phyloP scores from a whole-genome alignment of 2,113 vertebrate species.

The Onychostoma macrolepis region DNA sequence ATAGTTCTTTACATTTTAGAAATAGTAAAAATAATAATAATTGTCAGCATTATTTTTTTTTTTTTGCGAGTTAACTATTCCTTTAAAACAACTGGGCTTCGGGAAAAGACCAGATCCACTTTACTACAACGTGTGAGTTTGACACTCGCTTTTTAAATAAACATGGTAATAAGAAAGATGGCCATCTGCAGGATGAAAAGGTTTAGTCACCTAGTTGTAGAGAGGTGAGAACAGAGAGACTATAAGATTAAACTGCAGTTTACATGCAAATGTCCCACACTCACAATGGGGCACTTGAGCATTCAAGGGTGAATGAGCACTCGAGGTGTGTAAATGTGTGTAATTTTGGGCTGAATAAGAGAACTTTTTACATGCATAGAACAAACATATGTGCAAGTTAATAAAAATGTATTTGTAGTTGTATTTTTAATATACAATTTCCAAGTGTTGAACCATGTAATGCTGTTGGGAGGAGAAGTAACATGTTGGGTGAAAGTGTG shows the following conservation, averaged over 20 bases:
- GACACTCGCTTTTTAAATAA: constrained; percentile 24
- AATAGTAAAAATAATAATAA: no score
- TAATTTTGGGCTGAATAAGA: neutral
- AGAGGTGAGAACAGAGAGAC: constrained; percentile 46
- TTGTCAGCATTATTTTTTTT: neutral
- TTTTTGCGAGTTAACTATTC: neutral
- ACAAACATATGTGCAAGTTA: neutral
- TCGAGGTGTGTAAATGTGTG: neutral
- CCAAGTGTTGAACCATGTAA: neutral
- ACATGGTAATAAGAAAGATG: constrained; percentile 36
- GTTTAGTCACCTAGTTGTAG: neutral
- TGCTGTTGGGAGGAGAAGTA: neutral
- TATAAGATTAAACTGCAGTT: constrained; percentile 52
- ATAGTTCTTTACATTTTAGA: no score
- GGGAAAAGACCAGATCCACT: neutral
- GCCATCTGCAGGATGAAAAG: constrained; percentile 41
- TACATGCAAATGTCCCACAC: constrained; percentile 44
- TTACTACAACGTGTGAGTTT: neutral
- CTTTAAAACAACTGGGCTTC: neutral
- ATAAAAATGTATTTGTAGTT: neutral
- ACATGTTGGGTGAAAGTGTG: neutral
- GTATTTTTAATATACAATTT: neutral
- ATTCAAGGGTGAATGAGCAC: constrained; percentile 35
- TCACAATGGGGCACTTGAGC: constrained; percentile 17
- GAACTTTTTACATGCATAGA: neutral